phyloP scores from a whole-genome alignment of 2,797 vertebrate genomes.

The Microchirus variegatus region DNA sequence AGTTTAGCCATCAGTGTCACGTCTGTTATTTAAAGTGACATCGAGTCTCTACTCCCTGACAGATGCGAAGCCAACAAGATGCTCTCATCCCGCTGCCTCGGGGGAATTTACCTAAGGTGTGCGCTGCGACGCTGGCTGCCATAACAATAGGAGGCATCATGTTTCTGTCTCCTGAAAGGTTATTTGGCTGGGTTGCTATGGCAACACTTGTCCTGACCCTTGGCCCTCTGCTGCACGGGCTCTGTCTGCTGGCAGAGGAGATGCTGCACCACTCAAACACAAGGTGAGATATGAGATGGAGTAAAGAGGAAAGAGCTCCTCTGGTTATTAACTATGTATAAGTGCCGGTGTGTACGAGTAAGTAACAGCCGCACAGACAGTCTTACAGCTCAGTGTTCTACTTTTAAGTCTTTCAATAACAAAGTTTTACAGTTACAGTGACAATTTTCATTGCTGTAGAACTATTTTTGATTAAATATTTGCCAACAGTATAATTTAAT shows the following conservation, averaged over 20 bases:
- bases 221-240: conserved; percentile 53
- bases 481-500: no score
- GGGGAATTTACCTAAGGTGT: conserved; percentile 50
- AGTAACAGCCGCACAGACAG: no score
- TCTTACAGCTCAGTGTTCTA: no score
- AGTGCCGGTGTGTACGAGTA: not conserved
- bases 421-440: no score
- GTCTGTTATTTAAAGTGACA: no score
- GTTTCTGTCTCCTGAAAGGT: conserved; percentile 21
- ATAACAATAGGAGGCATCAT: not conserved
- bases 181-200: conserved; percentile 44
- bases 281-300: conserved; percentile 43
- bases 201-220: conserved; percentile 49
- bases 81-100: conserved; percentile 64
- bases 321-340: not conserved
- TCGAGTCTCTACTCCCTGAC: not conserved
- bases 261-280: conserved; percentile 49
- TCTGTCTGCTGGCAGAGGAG: conserved; percentile 51
- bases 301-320: not conserved
- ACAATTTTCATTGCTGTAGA: no score
- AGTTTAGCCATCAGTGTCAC: no score
- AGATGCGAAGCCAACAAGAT: conserved; percentile 56
- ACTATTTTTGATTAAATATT: no score
- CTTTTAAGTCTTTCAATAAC: no score
- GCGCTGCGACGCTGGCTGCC: conserved; percentile 23